phyloP scores from a whole-genome alignment of 2,888 invertebrate genomes.

The Augochlorella aurata region DNA sequence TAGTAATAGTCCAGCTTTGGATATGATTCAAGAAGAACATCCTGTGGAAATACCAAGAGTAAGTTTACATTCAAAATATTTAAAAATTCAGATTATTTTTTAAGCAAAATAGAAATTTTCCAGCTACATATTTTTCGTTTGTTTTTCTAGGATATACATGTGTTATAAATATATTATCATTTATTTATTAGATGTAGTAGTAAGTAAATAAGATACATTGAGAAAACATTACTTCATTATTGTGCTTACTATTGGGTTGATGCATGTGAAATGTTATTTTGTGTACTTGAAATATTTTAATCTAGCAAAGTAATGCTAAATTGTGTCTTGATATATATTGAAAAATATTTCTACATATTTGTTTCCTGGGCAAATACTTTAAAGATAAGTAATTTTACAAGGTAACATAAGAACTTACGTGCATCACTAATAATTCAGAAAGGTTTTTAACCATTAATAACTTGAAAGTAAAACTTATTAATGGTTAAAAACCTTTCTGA shows the following conservation, averaged over 20 bases:
- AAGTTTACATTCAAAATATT: slow-evolving; percentile 45
- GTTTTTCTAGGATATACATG: slow-evolving; percentile 5
- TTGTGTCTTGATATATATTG: not conserved
- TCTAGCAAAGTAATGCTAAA: not conserved
- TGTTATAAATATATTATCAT: slow-evolving; percentile 14
- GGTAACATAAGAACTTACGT: not conserved
- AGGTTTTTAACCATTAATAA: too few relatives aligned
- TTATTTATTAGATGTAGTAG: slow-evolving; percentile 13
- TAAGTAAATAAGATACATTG: not conserved
- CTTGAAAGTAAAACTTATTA: too few relatives aligned
- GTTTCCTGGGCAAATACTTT: not conserved
- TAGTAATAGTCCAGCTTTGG: slow-evolving; percentile 86
- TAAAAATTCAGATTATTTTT: slow-evolving; percentile 15
- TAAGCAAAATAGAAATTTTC: not conserved
- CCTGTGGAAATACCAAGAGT: slow-evolving; percentile 82
- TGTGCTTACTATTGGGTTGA: not conserved
- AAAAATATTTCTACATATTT: not conserved
- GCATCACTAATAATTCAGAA: too few relatives aligned
- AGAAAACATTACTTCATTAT: slow-evolving; percentile 1
- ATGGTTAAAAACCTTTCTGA: too few relatives aligned
- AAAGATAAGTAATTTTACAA: not conserved
- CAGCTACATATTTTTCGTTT: slow-evolving; percentile 2
- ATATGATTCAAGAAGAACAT: slow-evolving; percentile 91
- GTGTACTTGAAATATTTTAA: not conserved
- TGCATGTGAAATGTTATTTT: slow-evolving; percentile 1